Evolutionary conservation across 2,888 invertebrate genomes (phyloP).

Genomic region (Diloba caeruleocephala): DNA sequence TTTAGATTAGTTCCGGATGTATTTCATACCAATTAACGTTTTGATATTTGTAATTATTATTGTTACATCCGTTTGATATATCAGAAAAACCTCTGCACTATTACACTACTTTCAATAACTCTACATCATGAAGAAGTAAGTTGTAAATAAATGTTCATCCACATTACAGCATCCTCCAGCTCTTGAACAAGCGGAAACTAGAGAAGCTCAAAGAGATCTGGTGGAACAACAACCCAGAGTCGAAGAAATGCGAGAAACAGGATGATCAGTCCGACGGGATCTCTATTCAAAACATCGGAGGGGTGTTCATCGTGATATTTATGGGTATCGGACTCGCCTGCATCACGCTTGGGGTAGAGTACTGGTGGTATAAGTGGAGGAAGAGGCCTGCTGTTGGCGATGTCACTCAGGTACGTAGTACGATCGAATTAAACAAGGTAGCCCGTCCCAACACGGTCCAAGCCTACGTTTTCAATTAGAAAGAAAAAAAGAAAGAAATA

Average conservation of each 20-base stretch:
- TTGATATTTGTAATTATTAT: too few species aligned
- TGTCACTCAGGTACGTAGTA: slow-evolving; percentile 89
- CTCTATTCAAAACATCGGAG: slow-evolving; percentile 99
- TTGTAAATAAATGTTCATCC: not conserved
- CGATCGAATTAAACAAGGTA: too few species aligned
- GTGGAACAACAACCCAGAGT: slow-evolving; percentile 97
- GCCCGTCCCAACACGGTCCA: too few species aligned
- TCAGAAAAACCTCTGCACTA: too few species aligned
- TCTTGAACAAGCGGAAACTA: slow-evolving; percentile 97
- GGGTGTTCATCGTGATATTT: slow-evolving; percentile 99
- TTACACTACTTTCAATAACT: too few species aligned
- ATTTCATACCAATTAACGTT: too few species aligned
- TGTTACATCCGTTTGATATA: too few species aligned
- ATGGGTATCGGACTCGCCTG: slow-evolving; percentile 98
- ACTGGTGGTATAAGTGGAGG: slow-evolving; percentile 97
- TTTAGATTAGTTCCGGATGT: too few species aligned
- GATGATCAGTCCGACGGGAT: slow-evolving; percentile 99
- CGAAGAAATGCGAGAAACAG: slow-evolving; percentile 94
- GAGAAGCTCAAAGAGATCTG: slow-evolving; percentile 98
- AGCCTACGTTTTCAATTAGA: too few species aligned
- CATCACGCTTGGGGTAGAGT: slow-evolving; percentile 97
- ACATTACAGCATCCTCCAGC: slow-evolving; percentile 93
- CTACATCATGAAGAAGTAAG: too few species aligned
- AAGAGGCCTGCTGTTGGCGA: slow-evolving; percentile 90
- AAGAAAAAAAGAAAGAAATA: too few species aligned